A percentile compares a stretch with the other conserved stretches of the same genome.
Conservation (phyloP, 53 echinoderm and acorn worm genomes). For the Actinopyga echinites region DNA sequence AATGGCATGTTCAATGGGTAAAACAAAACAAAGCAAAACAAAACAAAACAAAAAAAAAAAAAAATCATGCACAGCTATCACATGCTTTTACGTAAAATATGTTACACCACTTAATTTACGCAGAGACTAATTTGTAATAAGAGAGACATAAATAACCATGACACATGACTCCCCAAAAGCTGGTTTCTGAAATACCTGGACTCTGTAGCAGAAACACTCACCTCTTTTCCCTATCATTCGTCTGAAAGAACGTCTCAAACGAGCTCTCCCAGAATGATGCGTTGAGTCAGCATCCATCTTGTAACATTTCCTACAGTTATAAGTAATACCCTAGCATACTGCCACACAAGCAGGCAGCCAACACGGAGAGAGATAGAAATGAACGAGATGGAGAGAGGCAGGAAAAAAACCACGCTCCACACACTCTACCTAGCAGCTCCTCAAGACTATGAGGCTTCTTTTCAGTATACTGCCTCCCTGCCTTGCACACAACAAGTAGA, state of each 20-base stretch:
- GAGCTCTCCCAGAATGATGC: conserved; percentile 50
- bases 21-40: no score
- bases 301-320: conserved; percentile 9
- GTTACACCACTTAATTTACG: no score
- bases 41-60: no score
- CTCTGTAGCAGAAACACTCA: not conserved
- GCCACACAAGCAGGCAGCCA: not conserved
- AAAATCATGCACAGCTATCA: no score
- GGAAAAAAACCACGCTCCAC: conserved; percentile 18
- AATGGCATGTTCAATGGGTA: no score
- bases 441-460: conserved; percentile 15
- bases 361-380: no score
- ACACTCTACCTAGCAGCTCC: conserved; percentile 32
- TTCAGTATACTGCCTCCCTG: conserved; percentile 18
- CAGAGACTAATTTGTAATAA: no score
- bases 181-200: no score
- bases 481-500: conserved; percentile 23
- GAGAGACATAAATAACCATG: no score
- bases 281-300: conserved; percentile 38
- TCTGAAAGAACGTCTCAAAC: conserved; percentile 64
- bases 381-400: no score
- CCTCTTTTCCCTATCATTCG: conserved; percentile 69
- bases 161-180: no score
- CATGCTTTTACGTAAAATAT: no score
- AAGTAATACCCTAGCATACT: conserved; percentile 34